Base-by-base conservation (phyloP, 2,113 vertebrate genomes). In the Colinus virginianus region DNA sequence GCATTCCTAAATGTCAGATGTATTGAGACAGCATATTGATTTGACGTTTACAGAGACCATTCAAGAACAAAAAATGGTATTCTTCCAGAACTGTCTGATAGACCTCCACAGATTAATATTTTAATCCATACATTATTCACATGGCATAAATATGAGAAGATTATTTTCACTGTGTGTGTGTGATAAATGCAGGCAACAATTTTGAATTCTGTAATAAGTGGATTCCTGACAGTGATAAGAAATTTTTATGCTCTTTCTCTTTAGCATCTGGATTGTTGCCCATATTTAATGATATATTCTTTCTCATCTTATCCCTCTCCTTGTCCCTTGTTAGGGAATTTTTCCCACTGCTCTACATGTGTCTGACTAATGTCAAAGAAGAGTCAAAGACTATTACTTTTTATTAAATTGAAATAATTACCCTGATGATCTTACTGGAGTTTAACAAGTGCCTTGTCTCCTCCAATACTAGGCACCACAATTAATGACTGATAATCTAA, bases 371-470 rank as follows among this genome's bases (percentile, higher is more conserved):
- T 38, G 71, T 38, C 61, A 80, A 8, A 13, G 11, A 87, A 38
- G 7, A 81, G 68, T 80, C 68, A 62, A 94, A 83, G 42, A 80
- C 86, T 69, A 88, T 88, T 90, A 83, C 22, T 69, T 80, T 34
- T 23, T 66, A 80, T 77, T 83, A 86, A 88, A 88, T 70, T 80
- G 55, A 88, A 59, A 67, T 80, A 94, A 88, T 80, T 94, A 38
- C 49, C 72, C 83, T 94, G 49, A 85, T 94, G 55, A 79, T 63
- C 45, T 74, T 58, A 80, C 68, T 91, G 77, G 94, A 49, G 36
- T 80, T 32, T 55, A 91, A 88, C 85, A 86, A 90, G 64, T 77
- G 63, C 36, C 86, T 46, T 94, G 86, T 90, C 90, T 90, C 40
- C 45, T 90, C 32, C n/a, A 85, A 90, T 86, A 80, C 6, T n/a